Conservation (phyloP, 2,888 invertebrate species). For the Oxyteleia sp. region DNA sequence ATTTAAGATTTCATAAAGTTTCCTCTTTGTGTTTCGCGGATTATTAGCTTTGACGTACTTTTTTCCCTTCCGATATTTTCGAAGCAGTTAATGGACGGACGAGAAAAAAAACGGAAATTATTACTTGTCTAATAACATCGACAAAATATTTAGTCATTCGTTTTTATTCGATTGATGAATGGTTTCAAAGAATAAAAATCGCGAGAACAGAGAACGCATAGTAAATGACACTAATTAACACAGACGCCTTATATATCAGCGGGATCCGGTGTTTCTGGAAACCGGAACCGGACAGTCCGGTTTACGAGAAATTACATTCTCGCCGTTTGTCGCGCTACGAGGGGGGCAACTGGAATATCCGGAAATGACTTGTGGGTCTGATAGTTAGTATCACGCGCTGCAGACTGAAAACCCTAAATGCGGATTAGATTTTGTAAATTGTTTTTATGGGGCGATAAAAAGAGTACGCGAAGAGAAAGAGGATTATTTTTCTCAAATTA, state of each 20-base stretch:
- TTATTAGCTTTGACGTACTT: too few species aligned
- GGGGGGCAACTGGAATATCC: slow-evolving; percentile 67
- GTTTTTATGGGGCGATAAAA: background rate
- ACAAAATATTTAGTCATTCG: slow-evolving; percentile 30
- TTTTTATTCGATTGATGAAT: slow-evolving; percentile 53
- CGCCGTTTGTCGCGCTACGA: slow-evolving; percentile 55
- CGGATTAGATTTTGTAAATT: slow-evolving; percentile 19
- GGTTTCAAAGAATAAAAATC: slow-evolving; percentile 51
- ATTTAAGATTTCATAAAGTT: too few species aligned
- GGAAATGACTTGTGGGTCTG: slow-evolving; percentile 54
- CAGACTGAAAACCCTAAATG: slow-evolving; percentile 30
- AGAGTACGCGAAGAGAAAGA: background rate
- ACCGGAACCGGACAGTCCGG: slow-evolving; percentile 70
- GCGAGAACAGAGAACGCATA: slow-evolving; percentile 47
- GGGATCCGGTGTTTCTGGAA: slow-evolving; percentile 68
- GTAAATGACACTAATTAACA: slow-evolving; percentile 66
- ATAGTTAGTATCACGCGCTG: slow-evolving; percentile 39
- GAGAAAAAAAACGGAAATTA: slow-evolving; percentile 2
- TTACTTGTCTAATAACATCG: slow-evolving; percentile 12
- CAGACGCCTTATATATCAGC: slow-evolving; percentile 65
- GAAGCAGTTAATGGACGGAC: background rate
- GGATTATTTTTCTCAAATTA: background rate
- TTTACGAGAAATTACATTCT: slow-evolving; percentile 69
- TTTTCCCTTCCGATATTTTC: too few species aligned
- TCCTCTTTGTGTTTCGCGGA: slow-evolving; percentile 6